Conservation (phyloP, 2,797 vertebrate genomes). For the Pangasius krempfi region DNA sequence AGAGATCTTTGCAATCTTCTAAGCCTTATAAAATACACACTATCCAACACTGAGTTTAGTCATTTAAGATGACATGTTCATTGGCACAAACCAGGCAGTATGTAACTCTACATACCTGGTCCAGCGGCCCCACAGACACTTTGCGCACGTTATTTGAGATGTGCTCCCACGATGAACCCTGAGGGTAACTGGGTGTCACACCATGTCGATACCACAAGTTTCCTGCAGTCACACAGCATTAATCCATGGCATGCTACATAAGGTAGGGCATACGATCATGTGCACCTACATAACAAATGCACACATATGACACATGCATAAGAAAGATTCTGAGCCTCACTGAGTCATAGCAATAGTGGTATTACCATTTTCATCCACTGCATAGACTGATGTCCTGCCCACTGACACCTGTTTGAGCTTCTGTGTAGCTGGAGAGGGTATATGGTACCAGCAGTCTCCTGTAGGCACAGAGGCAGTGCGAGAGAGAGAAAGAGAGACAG, state of each 20-base stretch:
- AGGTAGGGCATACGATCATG: neutral
- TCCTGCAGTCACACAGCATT: slow-evolving; percentile 70
- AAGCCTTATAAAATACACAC: neutral
- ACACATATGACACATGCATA: neutral
- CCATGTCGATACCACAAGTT: slow-evolving; percentile 94
- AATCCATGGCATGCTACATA: neutral
- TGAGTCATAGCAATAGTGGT: neutral
- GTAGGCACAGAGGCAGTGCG: slow-evolving; percentile 29
- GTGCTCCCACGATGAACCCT: slow-evolving; percentile 92
- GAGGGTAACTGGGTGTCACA: slow-evolving; percentile 91
- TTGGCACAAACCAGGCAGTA: neutral
- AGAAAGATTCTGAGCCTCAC: neutral
- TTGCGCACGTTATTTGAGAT: slow-evolving; percentile 95
- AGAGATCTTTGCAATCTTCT: neutral
- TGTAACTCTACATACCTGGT: slow-evolving; percentile 81
- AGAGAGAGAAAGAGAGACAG: neutral
- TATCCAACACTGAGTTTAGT: neutral
- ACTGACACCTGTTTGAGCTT: slow-evolving; percentile 93
- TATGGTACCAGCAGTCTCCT: slow-evolving; percentile 96
- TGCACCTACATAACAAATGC: neutral
- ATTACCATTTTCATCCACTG: slow-evolving; percentile 91
- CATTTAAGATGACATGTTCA: neutral
- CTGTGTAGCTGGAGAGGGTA: slow-evolving; percentile 89
- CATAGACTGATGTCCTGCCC: slow-evolving; percentile 87
- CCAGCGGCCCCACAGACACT: slow-evolving; percentile 91